A percentile compares a stretch with the other conserved stretches of the same genome.
Evolutionary conservation across 1,140 invertebrate species (phyloP).

Genomic region (Danaus melanippus): DNA sequence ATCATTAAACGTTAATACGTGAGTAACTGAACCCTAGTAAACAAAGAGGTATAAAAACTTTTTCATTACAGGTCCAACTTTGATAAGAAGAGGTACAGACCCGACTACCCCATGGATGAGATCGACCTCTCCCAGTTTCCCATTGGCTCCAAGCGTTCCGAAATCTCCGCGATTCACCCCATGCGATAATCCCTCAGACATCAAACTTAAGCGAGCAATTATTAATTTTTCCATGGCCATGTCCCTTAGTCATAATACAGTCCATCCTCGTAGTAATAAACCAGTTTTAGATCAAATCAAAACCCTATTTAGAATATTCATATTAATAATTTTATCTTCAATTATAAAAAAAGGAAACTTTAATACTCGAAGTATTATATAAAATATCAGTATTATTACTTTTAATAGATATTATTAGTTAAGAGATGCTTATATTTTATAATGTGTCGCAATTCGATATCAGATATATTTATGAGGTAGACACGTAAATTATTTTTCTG

Average conservation of each 20-base stretch:
- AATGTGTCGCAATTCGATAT: constrained; percentile 15
- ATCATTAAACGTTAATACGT: too few species aligned
- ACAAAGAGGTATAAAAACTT: not conserved
- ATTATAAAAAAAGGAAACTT: constrained; percentile 8
- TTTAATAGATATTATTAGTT: constrained; percentile 17
- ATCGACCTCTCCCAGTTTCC: constrained; percentile 62
- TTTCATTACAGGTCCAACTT: constrained; percentile 41
- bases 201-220: too few species aligned
- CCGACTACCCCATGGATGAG: constrained; percentile 62
- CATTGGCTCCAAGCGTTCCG: constrained; percentile 52
- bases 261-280: constrained; percentile 6
- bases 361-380: constrained; percentile 9
- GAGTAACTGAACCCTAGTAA: too few species aligned
- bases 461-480: constrained; percentile 7
- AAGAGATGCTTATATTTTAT: constrained; percentile 16
- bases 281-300: constrained; percentile 18
- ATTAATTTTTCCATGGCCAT: too few species aligned
- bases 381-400: constrained; percentile 19
- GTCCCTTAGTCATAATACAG: too few species aligned
- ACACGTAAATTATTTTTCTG: constrained; percentile 17
- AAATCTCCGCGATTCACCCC: constrained; percentile 12
- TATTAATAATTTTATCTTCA: not conserved
- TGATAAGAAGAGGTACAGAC: constrained; percentile 54
- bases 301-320: constrained; percentile 14
- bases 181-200: constrained; percentile 10